Evolutionary conservation across 2,113 vertebrate species (phyloP), one percentile per base, ranked within the genome.

Genomic region (Petaurus breviceps): DNA sequence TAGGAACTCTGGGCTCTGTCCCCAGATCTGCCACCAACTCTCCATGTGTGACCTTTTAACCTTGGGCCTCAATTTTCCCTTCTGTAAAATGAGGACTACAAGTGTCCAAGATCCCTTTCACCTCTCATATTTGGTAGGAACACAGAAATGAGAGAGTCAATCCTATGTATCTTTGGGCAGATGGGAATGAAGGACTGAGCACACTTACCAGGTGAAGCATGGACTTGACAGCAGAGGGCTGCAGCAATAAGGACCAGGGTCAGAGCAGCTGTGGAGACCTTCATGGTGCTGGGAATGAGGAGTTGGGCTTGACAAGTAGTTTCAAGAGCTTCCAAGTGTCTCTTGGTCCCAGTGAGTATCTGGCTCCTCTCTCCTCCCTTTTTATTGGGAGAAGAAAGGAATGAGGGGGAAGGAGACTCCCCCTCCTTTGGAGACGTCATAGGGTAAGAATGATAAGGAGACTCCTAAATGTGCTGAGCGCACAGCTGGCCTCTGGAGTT

Each of bases 401-500:
- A 31, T n/a, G 22, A 52, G n/a, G 55, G 12, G 1, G 68, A 5
- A 49, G 19, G 49, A 37, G 50, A 89, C 31, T 22, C n/a, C 68
- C 4, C 16, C 55, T 50, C 43, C 84, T 90, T 68, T 24, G 49
- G 26, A 11, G n/a, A 9, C 1, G 49, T 94, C 90, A 90, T 0
- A 84, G 26, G 11, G 23, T 51, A 49, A 51, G 93, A n/a, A 24
- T 46, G 31, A 46, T 16, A n/a, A 16, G 77, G 46, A 12, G 24
- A 19, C 2, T 92, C 23, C 16, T 19, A n/a, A 52, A 93, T 89
- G 54, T 94, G 94, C 89, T 91, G 92, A 96, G n/a, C 90, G 54
- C 49, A 50, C 28, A 12, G 90, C 16, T 2, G 77, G 37, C 22
- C 37, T 10, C 55, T 91, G 23, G 9, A 23, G 46, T 0, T 91